Conservation (phyloP, 1,140 invertebrate genomes). For the Drosophila saltans region DNA sequence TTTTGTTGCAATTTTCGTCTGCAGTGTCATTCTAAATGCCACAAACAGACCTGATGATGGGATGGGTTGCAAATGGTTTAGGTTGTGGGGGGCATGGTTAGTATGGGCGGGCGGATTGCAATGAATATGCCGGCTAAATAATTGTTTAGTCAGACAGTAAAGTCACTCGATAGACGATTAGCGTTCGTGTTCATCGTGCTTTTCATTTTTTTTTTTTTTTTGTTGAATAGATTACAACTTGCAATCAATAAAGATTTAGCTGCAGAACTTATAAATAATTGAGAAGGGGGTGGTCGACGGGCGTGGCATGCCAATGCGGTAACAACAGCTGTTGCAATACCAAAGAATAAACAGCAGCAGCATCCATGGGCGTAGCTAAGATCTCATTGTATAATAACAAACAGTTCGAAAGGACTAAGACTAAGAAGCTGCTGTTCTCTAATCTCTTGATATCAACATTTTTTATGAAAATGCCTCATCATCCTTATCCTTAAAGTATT, state of each 20-base stretch:
- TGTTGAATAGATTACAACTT: slow-evolving; percentile 36
- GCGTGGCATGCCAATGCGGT: slow-evolving; percentile 60
- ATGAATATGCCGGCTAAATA: slow-evolving; percentile 52
- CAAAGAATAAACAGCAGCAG: slow-evolving; percentile 61
- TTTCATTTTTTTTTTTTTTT: not conserved
- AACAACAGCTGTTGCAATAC: slow-evolving; percentile 66
- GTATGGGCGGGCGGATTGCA: slow-evolving; percentile 6
- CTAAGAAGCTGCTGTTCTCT: no score
- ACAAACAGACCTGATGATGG: not conserved
- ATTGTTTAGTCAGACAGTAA: slow-evolving; percentile 60
- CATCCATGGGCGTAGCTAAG: slow-evolving; percentile 31
- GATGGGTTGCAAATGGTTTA: not conserved
- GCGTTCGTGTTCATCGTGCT: slow-evolving; percentile 37
- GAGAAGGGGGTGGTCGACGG: slow-evolving; percentile 15
- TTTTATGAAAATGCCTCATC: no score
- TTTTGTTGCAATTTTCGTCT: slow-evolving; percentile 38
- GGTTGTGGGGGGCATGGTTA: not conserved
- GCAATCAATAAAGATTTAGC: slow-evolving; percentile 61
- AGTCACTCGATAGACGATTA: slow-evolving; percentile 63
- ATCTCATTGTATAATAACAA: not conserved
- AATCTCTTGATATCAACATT: no score
- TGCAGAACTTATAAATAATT: slow-evolving; percentile 16
- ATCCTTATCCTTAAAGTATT: no score
- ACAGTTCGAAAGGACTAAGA: no score
- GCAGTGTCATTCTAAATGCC: slow-evolving; percentile 25